Evolutionary conservation across 2,113 vertebrate species (phyloP).

Genomic region (Ceuthmochares aereus): DNA sequence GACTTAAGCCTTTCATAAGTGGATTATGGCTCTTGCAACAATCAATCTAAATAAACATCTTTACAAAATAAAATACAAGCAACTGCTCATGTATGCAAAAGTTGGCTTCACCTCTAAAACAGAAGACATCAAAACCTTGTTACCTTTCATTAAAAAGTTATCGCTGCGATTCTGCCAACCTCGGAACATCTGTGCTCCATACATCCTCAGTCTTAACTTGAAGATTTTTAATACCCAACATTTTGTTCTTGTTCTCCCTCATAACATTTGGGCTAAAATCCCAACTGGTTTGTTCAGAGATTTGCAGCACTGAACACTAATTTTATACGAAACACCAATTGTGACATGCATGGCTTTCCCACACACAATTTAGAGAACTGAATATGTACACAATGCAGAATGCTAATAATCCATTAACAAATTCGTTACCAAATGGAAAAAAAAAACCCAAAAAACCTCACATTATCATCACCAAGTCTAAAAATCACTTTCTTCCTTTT

Average conservation of each 20-base stretch:
- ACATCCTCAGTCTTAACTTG: not conserved
- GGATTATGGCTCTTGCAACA: constrained; percentile 3
- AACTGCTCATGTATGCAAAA: not conserved
- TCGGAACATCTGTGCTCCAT: constrained; percentile 45
- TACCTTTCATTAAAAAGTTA: constrained; percentile 11
- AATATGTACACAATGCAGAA: not conserved
- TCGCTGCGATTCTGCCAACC: not conserved
- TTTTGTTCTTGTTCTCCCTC: constrained; percentile 36
- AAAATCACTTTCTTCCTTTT: not conserved
- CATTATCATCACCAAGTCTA: not conserved
- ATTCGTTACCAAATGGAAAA: not conserved
- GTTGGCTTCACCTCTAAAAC: not conserved
- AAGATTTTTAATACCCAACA: constrained; percentile 39
- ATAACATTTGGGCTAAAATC: constrained; percentile 35
- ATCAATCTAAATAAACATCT: constrained; percentile 1
- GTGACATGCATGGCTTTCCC: not conserved
- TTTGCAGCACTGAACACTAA: not conserved
- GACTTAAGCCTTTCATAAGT: not conserved
- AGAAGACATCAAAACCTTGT: constrained; percentile 3
- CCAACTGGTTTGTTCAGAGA: constrained; percentile 10
- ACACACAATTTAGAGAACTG: not conserved
- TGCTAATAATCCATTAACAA: not conserved
- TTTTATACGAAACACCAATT: not conserved
- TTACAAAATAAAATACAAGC: not conserved
- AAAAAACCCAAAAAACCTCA: not conserved